Conservation (phyloP, 2,797 vertebrate genomes). For the Sandelia bainsii region DNA sequence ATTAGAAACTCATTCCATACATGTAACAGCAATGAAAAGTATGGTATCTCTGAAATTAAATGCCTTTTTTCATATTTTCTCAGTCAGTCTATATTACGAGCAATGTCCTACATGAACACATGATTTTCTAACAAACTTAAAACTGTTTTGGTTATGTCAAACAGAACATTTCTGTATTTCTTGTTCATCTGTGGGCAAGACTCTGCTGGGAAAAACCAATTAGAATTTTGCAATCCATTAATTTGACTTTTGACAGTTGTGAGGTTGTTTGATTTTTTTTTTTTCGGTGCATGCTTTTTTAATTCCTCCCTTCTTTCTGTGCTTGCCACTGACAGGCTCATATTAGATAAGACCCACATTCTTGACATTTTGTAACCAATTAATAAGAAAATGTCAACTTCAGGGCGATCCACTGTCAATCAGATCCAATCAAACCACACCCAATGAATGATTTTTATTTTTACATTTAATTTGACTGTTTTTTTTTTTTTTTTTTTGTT, state of each 20-base stretch:
- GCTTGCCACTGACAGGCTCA: not conserved
- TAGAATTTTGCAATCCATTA: conserved; percentile 2
- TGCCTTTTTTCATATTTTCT: not conserved
- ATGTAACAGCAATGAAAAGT: conserved; percentile 11
- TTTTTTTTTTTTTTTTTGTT: no score
- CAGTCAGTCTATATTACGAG: not conserved
- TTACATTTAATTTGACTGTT: no score
- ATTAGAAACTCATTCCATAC: conserved; percentile 11
- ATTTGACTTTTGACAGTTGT: conserved; percentile 7
- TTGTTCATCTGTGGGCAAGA: not conserved
- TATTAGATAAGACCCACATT: not conserved
- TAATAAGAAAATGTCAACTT: not conserved
- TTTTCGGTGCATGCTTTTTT: not conserved
- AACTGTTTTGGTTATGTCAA: not conserved
- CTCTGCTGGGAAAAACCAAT: not conserved
- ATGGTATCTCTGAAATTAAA: not conserved
- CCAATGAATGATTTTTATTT: not conserved
- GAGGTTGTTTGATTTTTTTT: not conserved
- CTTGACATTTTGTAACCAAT: conserved; percentile 1
- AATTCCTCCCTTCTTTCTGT: not conserved
- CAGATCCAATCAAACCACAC: conserved; percentile 6
- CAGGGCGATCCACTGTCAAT: not conserved
- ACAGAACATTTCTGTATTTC: conserved; percentile 5
- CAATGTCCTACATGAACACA: not conserved
- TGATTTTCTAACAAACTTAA: not conserved